Conservation (phyloP, 2,888 invertebrate genomes). For the Acheta domesticus region DNA sequence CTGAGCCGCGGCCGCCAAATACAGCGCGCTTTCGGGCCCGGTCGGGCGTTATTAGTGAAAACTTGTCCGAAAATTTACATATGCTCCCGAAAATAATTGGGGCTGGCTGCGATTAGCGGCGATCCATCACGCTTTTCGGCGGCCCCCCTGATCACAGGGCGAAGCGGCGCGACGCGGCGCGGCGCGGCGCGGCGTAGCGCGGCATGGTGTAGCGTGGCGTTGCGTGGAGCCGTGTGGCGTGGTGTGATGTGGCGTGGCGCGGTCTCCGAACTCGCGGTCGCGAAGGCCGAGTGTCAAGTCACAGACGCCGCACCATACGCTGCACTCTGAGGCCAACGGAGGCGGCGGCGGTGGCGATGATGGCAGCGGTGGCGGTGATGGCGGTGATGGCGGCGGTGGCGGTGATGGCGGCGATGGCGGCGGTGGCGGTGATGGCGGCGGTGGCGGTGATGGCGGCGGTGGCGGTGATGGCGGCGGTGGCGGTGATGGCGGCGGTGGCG, state of each 20-base stretch:
- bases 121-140: constrained; percentile 9
- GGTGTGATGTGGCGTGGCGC: background rate
- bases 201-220: background rate
- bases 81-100: background rate
- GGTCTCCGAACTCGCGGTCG: background rate
- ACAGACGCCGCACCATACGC: background rate
- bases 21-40: constrained; percentile 4
- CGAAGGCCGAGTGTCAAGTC: too few species aligned
- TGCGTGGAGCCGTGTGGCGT: background rate
- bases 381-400: constrained; percentile 23
- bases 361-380: constrained; percentile 21
- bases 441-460: constrained; percentile 19
- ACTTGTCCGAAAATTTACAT: constrained; percentile 18
- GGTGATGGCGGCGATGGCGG: constrained; percentile 21
- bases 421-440: constrained; percentile 12
- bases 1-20: background rate
- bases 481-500: constrained; percentile 21
- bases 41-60: background rate
- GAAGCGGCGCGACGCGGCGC: background rate
- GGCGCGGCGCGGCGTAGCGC: background rate
- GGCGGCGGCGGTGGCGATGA: background rate
- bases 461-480: background rate
- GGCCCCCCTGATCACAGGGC: constrained; percentile 18
- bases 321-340: background rate
- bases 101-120: background rate